A percentile compares a stretch with the other conserved stretches of the same genome.
phyloP scores from a whole-genome alignment of 1,140 invertebrate genomes.

The Heliothis subflexa region DNA sequence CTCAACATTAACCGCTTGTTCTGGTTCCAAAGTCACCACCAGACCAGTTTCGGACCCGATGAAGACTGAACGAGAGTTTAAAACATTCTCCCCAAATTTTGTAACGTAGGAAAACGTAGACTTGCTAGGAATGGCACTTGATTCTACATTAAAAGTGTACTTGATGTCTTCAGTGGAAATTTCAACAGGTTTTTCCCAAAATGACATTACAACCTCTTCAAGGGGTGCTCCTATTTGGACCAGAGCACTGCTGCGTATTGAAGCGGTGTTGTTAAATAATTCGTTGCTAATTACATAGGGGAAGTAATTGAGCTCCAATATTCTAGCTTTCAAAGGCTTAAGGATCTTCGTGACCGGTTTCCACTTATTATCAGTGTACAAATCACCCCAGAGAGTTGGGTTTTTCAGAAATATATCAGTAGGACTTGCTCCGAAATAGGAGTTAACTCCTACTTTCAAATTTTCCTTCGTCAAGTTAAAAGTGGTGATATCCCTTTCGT shows the following conservation, averaged over 20 bases:
- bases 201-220: slow-evolving; percentile 38
- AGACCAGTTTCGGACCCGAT: slow-evolving; percentile 52
- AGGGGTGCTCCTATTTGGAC: slow-evolving; percentile 26
- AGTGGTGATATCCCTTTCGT: slow-evolving; percentile 31
- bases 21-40: slow-evolving; percentile 57
- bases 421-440: slow-evolving; percentile 41
- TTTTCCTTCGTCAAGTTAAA: slow-evolving; percentile 48
- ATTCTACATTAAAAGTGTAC: slow-evolving; percentile 39
- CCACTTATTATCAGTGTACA: slow-evolving; percentile 53
- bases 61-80: slow-evolving; percentile 52
- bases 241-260: slow-evolving; percentile 2
- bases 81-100: slow-evolving; percentile 51
- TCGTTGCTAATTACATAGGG: slow-evolving; percentile 29
- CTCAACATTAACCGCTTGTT: slow-evolving; percentile 46
- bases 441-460: slow-evolving; percentile 31
- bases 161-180: slow-evolving; percentile 34
- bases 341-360: slow-evolving; percentile 46
- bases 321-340: slow-evolving; percentile 28
- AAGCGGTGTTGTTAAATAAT: slow-evolving; percentile 47
- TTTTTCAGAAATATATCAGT: slow-evolving; percentile 51
- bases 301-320: slow-evolving; percentile 29
- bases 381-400: slow-evolving; percentile 54
- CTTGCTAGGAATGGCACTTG: not conserved
- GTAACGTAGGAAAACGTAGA: slow-evolving; percentile 47
- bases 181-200: slow-evolving; percentile 35